A percentile compares a stretch with the other conserved stretches of the same genome.
phyloP scores from a whole-genome alignment of 2,113 vertebrate genomes.

The Microcebus tavaratra region DNA sequence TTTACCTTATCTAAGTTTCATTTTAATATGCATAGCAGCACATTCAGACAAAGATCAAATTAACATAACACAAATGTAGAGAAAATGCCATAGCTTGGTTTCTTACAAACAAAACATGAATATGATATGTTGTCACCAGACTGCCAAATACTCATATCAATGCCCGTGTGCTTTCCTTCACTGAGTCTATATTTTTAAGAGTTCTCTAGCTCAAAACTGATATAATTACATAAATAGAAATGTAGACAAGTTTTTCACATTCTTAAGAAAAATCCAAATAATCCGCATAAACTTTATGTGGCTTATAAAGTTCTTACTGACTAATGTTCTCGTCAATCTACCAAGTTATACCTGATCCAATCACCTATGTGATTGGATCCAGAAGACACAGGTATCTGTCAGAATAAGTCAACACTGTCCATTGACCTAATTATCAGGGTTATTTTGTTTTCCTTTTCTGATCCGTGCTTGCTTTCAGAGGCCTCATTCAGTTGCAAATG shows the following conservation, averaged over 20 bases:
- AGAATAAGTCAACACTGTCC: neutral
- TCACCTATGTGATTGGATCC: neutral
- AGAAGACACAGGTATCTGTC: neutral
- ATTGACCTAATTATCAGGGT: neutral
- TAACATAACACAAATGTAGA: conserved; percentile 48
- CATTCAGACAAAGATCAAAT: conserved; percentile 30
- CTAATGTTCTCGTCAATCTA: neutral
- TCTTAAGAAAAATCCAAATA: neutral
- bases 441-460: neutral
- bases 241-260: neutral
- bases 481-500: neutral
- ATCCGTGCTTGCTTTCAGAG: neutral
- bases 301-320: neutral
- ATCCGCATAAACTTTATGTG: neutral
- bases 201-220: neutral
- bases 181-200: neutral
- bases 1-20: neutral
- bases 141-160: neutral
- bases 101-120: conserved; percentile 38
- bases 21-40: conserved; percentile 37
- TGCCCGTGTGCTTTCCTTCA: neutral
- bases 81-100: neutral
- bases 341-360: neutral
- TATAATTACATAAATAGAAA: neutral
- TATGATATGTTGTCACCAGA: neutral